These are phyloP conservation scores for Pituophis catenifer DNA, from an alignment of 2,113 vertebrate species.

Conservation along the genomic window DNA sequence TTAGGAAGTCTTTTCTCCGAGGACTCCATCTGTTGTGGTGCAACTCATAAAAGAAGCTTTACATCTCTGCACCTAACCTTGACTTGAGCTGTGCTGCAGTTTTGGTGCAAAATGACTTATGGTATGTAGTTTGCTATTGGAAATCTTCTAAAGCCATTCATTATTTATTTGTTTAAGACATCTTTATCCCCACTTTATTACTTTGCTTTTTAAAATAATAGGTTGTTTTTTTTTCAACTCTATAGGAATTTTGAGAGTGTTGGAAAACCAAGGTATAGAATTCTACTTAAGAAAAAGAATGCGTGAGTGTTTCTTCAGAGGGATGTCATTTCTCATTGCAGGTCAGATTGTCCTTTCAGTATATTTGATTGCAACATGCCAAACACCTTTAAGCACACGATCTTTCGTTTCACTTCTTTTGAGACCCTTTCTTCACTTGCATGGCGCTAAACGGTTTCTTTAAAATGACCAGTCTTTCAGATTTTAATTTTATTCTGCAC, in stretches of 20 bases:
- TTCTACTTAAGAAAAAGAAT: not conserved
- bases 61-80: not conserved
- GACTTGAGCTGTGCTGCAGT: not conserved
- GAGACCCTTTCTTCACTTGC: not conserved
- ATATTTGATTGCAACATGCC: not conserved
- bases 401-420: not conserved
- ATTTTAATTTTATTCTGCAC: not conserved
- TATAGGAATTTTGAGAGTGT: not conserved
- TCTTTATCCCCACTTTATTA: not conserved
- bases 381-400: not conserved
- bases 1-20: conserved; percentile 15
- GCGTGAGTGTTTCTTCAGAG: not conserved
- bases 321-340: not conserved
- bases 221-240: not conserved
- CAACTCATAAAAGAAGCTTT: conserved; percentile 8
- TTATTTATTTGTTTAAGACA: not conserved
- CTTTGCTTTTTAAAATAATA: not conserved
- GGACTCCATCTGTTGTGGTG: conserved; percentile 17
- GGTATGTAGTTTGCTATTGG: not conserved
- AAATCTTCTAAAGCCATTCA: not conserved
- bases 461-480: not conserved
- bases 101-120: not conserved
- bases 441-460: not conserved
- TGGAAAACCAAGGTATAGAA: not conserved
- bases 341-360: not conserved